These are phyloP conservation scores for Rhynchophorus ferrugineus DNA, from an alignment of 1,140 invertebrate genomes.

Conservation along the genomic window DNA sequence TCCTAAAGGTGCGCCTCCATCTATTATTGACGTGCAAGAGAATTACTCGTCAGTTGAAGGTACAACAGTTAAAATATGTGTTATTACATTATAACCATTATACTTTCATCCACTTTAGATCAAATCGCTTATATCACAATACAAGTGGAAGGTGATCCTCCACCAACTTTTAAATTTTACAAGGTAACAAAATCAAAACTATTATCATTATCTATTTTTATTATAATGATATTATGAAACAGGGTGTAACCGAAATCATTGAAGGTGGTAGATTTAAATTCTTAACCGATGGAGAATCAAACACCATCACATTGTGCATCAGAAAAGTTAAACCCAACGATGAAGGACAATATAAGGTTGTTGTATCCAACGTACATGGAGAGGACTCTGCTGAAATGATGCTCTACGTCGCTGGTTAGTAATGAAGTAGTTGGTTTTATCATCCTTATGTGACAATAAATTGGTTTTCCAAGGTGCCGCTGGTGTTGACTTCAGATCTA, in stretches of 20 bases:
- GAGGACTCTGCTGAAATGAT: slow-evolving; percentile 91
- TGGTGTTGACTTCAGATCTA: slow-evolving; percentile 96
- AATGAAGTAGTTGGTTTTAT: neutral
- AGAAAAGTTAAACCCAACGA: slow-evolving; percentile 93
- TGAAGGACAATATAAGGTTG: slow-evolving; percentile 93
- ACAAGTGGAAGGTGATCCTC: slow-evolving; percentile 83
- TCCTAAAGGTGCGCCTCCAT: slow-evolving; percentile 71
- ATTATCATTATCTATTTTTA: neutral
- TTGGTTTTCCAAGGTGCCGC: slow-evolving; percentile 64
- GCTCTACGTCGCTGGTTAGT: slow-evolving; percentile 89
- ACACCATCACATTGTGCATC: slow-evolving; percentile 87
- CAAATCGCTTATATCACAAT: slow-evolving; percentile 83
- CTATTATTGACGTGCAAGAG: slow-evolving; percentile 82
- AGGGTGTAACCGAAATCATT: slow-evolving; percentile 77
- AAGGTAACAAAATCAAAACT: slow-evolving; percentile 52
- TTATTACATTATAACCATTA: neutral
- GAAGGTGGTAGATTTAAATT: slow-evolving; percentile 91
- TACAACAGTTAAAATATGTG: slow-evolving; percentile 35
- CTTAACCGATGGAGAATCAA: slow-evolving; percentile 80
- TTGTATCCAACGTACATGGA: slow-evolving; percentile 87
- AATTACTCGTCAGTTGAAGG: slow-evolving; percentile 89
- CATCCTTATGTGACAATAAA: neutral
- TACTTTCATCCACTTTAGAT: slow-evolving; percentile 49
- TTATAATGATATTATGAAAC: slow-evolving; percentile 21
- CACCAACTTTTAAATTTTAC: slow-evolving; percentile 93